Conservation (phyloP, 2,888 invertebrate species). For the Yponomeuta evonymella region DNA sequence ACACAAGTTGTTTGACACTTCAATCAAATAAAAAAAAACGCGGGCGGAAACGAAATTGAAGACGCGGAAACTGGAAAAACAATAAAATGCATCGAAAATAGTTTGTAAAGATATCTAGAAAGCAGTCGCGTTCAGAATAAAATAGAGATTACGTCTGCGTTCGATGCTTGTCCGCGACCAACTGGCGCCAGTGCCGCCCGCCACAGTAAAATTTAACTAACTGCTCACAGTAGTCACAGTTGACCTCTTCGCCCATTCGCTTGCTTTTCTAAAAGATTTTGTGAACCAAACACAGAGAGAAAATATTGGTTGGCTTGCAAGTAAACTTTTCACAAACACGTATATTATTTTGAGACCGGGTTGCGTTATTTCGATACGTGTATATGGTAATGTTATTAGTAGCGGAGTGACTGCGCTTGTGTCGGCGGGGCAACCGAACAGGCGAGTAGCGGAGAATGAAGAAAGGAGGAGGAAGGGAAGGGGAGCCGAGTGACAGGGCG, state of each 20-base stretch:
- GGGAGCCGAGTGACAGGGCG: neutral
- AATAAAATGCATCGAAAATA: neutral
- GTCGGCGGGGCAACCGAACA: neutral
- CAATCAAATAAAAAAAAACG: neutral
- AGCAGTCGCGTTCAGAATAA: neutral
- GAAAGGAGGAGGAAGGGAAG: neutral
- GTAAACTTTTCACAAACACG: neutral
- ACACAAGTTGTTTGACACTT: neutral
- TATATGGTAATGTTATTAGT: too few relatives aligned
- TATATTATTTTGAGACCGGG: neutral
- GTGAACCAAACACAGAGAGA: neutral
- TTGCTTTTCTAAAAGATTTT: constrained; percentile 22
- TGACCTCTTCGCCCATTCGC: constrained; percentile 57
- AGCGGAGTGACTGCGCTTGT: too few relatives aligned
- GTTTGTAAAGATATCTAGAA: neutral
- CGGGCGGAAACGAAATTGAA: neutral
- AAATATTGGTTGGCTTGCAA: neutral
- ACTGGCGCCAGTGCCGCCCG: constrained; percentile 26
- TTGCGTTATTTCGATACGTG: too few relatives aligned
- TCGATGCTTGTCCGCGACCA: constrained; percentile 49
- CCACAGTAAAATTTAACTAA: constrained; percentile 24
- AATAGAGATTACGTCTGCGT: constrained; percentile 30
- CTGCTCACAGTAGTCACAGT: constrained; percentile 30
- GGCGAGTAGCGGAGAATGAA: constrained; percentile 1
- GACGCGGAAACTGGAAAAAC: neutral